A percentile compares a stretch with the other conserved stretches of the same genome.
Conservation (phyloP, 2,113 vertebrate genomes). For the Embiotoca jacksoni region DNA sequence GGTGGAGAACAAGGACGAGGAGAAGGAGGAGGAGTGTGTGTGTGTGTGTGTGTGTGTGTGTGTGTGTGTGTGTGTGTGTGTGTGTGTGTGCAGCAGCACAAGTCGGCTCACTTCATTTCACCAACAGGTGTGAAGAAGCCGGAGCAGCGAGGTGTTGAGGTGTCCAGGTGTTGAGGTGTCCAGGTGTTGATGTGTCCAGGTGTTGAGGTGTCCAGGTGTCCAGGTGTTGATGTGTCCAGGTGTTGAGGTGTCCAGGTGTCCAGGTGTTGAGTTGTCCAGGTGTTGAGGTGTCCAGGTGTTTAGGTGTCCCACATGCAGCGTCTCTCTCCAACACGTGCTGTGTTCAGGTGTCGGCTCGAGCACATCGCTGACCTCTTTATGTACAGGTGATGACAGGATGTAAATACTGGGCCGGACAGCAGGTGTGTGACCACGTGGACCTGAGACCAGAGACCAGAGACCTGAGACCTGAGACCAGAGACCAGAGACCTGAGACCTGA, state of each 20-base stretch:
- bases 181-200: not conserved
- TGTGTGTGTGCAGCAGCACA: conserved; percentile 13
- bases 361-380: not conserved
- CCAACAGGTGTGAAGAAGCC: conserved; percentile 51
- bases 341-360: not conserved
- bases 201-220: conserved; percentile 9
- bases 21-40: not conserved
- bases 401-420: not conserved
- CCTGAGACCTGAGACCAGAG: no score
- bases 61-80: conserved; percentile 6
- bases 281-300: conserved; percentile 12
- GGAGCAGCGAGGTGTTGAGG: not conserved
- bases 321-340: not conserved
- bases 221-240: conserved; percentile 14
- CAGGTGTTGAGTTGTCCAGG: conserved; percentile 20
- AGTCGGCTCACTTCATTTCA: conserved; percentile 58
- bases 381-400: conserved; percentile 2
- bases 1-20: not conserved
- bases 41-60: no score
- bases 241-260: not conserved
- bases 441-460: not conserved
- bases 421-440: not conserved
- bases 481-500: no score
- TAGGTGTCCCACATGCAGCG: conserved; percentile 19
- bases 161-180: conserved; percentile 24